These are phyloP conservation scores for Formica aserva DNA, from an alignment of 2,888 invertebrate genomes.

Conservation along the genomic window DNA sequence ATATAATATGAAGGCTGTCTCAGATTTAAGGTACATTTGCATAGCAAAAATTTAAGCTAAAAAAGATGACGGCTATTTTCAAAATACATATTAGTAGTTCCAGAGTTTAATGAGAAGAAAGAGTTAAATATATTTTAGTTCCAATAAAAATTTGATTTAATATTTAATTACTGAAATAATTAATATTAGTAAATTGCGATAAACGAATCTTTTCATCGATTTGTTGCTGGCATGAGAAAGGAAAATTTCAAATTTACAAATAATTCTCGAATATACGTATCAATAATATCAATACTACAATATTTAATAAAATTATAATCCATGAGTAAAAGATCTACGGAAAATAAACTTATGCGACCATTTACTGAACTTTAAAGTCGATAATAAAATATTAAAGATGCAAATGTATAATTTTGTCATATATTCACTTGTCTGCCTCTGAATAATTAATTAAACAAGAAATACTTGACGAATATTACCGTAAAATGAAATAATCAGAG, in stretches of 20 bases:
- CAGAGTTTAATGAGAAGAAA: background rate
- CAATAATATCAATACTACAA: constrained; percentile 6
- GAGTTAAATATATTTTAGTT: background rate
- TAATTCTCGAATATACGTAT: constrained; percentile 1
- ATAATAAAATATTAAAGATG: constrained; percentile 28
- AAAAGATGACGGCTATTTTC: background rate
- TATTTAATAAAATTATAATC: constrained; percentile 24
- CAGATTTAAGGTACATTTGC: background rate
- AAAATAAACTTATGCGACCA: background rate
- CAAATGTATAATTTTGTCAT: background rate
- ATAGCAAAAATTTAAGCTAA: background rate
- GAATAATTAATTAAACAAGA: constrained; percentile 41
- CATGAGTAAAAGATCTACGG: background rate
- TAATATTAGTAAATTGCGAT: background rate
- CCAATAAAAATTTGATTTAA: background rate
- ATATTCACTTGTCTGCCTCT: background rate
- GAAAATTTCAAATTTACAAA: background rate
- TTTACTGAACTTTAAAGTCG: constrained; percentile 19
- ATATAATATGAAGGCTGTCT: background rate
- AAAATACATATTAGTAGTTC: background rate
- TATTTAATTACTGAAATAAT: background rate
- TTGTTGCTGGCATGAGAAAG: background rate
- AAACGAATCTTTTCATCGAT: background rate
- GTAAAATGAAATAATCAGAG: constrained; percentile 36
- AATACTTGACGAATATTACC: constrained; percentile 26